Evolutionary conservation across 2,888 invertebrate genomes (phyloP).

Genomic region (Macrophya alboannulata): DNA sequence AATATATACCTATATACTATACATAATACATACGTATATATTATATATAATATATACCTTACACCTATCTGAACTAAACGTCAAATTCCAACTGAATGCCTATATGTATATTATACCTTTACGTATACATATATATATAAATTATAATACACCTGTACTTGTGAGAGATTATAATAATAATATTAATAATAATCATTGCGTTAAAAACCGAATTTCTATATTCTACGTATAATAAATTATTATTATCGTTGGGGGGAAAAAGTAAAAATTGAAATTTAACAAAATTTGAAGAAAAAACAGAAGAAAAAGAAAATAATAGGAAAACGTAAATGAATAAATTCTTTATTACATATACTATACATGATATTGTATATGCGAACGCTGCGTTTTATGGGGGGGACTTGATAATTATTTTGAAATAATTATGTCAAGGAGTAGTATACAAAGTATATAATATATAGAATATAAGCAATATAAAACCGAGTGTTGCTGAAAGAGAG

Average conservation of each 20-base stretch:
- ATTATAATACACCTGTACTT: background rate
- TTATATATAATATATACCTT: no score
- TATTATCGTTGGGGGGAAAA: no score
- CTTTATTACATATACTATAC: background rate
- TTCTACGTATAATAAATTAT: background rate
- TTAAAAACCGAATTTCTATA: conserved; percentile 2
- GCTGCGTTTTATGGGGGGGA: background rate
- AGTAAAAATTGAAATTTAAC: no score
- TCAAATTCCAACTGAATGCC: background rate
- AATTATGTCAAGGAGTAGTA: background rate
- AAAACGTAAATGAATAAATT: background rate
- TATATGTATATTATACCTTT: background rate
- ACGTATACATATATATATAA: background rate
- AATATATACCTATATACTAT: background rate
- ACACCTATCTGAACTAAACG: background rate
- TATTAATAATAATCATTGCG: conserved; percentile 6
- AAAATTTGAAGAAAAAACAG: background rate
- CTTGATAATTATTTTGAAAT: background rate
- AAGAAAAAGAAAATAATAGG: background rate
- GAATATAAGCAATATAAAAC: conserved; percentile 58
- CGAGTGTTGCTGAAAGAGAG: conserved; percentile 8
- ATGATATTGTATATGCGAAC: background rate
- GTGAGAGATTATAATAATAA: background rate
- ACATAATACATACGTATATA: no score
- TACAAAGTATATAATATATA: conserved; percentile 28